phyloP scores from a whole-genome alignment of 2,888 invertebrate species.

The Dryobotodes eremita region DNA sequence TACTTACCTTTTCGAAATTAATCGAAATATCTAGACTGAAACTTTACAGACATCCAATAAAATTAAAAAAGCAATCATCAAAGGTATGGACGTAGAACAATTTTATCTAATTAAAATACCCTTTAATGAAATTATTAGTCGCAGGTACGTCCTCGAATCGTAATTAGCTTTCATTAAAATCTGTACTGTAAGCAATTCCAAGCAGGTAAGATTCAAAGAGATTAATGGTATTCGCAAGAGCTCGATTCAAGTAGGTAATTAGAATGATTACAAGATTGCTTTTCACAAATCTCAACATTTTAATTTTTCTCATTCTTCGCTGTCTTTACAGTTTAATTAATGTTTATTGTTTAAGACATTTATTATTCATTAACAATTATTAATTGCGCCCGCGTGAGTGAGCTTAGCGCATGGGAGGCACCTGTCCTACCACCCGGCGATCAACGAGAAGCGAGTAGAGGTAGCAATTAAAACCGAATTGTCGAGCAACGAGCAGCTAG shows the following conservation, averaged over 20 bases:
- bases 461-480: too few species aligned
- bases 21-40: background rate
- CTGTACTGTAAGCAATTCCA: background rate
- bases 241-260: background rate
- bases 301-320: background rate
- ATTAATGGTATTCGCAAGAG: background rate
- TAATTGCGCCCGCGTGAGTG: too few species aligned
- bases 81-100: background rate
- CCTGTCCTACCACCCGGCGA: too few species aligned
- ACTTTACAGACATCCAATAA: background rate
- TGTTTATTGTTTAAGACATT: too few species aligned
- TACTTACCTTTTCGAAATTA: background rate
- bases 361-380: too few species aligned
- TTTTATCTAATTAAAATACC: background rate
- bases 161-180: conserved; percentile 12
- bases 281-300: background rate
- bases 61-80: background rate
- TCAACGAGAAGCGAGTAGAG: too few species aligned
- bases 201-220: background rate
- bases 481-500: too few species aligned
- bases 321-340: background rate
- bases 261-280: background rate
- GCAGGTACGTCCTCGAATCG: background rate
- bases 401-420: too few species aligned
- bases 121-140: background rate